Conservation (phyloP, 2,888 invertebrate genomes). For the Athrips mouffetella region DNA sequence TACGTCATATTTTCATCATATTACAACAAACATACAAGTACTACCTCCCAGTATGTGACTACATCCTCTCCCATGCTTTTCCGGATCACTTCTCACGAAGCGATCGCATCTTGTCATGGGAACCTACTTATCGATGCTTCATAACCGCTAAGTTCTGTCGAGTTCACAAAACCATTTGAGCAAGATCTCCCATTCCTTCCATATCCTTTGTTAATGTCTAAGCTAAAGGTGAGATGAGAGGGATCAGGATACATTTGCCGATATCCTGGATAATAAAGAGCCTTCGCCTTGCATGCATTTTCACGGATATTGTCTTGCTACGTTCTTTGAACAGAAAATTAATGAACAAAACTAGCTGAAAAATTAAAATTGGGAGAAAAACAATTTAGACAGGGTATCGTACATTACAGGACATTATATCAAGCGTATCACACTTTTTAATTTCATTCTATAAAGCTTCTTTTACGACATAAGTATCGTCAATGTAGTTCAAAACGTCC, state of each 20-base stretch:
- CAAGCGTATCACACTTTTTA: too few relatives aligned
- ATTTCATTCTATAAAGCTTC: too few relatives aligned
- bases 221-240: neutral
- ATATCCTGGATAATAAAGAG: constrained; percentile 8
- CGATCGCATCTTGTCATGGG: constrained; percentile 21
- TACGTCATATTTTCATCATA: neutral
- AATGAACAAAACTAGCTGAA: neutral
- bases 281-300: neutral
- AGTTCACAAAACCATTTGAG: constrained; percentile 16
- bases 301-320: constrained; percentile 1
- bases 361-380: too few relatives aligned
- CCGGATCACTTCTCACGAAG: constrained; percentile 29
- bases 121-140: constrained; percentile 22
- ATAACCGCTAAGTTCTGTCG: constrained; percentile 24
- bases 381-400: too few relatives aligned
- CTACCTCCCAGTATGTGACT: constrained; percentile 6
- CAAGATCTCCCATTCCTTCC: constrained; percentile 15
- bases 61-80: constrained; percentile 29
- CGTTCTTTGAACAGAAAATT: too few relatives aligned
- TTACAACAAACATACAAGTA: neutral
- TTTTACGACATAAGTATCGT: too few relatives aligned
- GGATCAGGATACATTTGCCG: constrained; percentile 10
- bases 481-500: too few relatives aligned
- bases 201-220: neutral
- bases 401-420: too few relatives aligned